Evolutionary conservation across 2,888 invertebrate genomes (phyloP), one percentile per base, ranked within the genome.

Genomic region (Pteria penguin): DNA sequence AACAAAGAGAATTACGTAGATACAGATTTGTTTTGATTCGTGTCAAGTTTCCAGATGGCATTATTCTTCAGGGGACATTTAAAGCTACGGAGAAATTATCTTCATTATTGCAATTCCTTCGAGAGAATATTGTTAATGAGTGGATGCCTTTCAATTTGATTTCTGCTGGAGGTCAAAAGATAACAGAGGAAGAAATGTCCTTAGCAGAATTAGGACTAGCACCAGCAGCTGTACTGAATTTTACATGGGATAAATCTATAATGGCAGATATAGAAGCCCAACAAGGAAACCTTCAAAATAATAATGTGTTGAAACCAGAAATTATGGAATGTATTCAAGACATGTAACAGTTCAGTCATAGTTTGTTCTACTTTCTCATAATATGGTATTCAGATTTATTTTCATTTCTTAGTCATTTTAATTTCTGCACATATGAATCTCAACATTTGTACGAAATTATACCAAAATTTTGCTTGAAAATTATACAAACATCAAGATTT

Each of bases 181-280:
- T 96, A 3, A 94, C 94, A 27, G 95, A 96, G 83, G 95, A 95
- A 55, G 95, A 94, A 86, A 81, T 83, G 62, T 95, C 95, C 58
- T 93, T 98, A 87, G 94, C 95, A 0, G 96, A 97, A 88, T 93
- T 96, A 66, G 94, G 95, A 84, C 93, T 98, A 79, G 96, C 96
- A 83, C 98, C 98, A 55, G 96, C 97, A 2, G 94, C 95, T 57
- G 94, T 97, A 86, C 93, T 98, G 69, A 95, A 94, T 76, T 97
- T 97, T 92, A 94, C 94, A 45, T 95, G 95, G 94, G 94, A 95
- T 86, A 79, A 87, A 22, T 78, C 81, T 18, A 82, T 91, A 1
- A 65, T 87, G 78, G 77, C 80, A 18, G 90, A 91, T 63, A 81
- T 90, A 4, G 81, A 86, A 11, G 88, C 89, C 1, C 87, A 89